These are phyloP conservation scores for Zaprionus gabonicus DNA, from an alignment of 1,140 invertebrate genomes.

Conservation along the genomic window DNA sequence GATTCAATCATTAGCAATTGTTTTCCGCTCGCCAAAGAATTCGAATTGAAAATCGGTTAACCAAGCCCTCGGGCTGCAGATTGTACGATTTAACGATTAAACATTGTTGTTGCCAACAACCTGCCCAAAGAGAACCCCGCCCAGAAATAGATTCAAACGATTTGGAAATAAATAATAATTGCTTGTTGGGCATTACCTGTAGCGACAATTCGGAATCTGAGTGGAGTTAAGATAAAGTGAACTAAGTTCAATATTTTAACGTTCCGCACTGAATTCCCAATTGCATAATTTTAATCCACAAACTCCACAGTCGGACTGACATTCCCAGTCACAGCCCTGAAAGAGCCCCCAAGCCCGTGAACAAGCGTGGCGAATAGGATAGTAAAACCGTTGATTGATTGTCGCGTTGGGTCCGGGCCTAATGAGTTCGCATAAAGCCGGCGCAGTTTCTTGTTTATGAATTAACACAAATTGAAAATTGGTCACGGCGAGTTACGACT, in stretches of 20 bases:
- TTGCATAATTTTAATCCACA: neutral
- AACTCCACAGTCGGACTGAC: neutral
- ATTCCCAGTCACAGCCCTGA: neutral
- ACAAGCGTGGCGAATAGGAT: slow-evolving; percentile 55
- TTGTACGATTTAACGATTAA: slow-evolving; percentile 53
- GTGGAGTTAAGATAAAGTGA: slow-evolving; percentile 12
- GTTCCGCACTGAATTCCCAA: neutral
- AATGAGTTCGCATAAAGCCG: slow-evolving; percentile 64
- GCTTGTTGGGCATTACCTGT: neutral
- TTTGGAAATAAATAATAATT: slow-evolving; percentile 2
- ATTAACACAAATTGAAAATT: slow-evolving; percentile 49
- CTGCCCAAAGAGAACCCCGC: slow-evolving; percentile 17
- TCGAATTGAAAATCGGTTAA: slow-evolving; percentile 64
- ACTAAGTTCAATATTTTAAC: neutral
- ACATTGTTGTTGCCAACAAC: slow-evolving; percentile 54
- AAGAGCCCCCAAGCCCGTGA: slow-evolving; percentile 9
- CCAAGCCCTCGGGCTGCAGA: slow-evolving; percentile 71
- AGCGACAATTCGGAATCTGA: neutral
- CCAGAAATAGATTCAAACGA: slow-evolving; percentile 6
- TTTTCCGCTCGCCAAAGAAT: slow-evolving; percentile 62
- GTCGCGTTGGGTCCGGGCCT: slow-evolving; percentile 41
- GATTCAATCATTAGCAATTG: slow-evolving; percentile 71
- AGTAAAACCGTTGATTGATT: slow-evolving; percentile 60
- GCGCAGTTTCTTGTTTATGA: slow-evolving; percentile 38
- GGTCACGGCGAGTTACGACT: slow-evolving; percentile 61